Evolutionary conservation across 2,113 vertebrate genomes (phyloP).

Genomic region (Corythornis vintsioides): DNA sequence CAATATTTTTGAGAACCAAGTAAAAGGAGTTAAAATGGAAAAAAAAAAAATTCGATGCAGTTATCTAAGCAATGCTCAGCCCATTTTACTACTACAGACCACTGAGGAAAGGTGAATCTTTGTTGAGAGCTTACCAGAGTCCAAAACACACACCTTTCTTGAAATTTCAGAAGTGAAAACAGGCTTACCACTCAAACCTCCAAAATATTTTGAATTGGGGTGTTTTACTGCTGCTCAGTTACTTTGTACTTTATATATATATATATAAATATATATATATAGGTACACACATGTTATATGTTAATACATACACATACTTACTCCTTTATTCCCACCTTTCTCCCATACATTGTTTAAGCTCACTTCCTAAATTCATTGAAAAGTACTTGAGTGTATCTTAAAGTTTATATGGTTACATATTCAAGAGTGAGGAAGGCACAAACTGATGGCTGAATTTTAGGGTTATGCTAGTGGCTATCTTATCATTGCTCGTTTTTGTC

Average conservation of each 20-base stretch:
- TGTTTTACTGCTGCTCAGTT: background rate
- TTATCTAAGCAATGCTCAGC: background rate
- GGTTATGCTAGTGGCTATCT: background rate
- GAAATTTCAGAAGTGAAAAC: background rate
- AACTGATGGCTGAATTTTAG: background rate
- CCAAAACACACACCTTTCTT: background rate
- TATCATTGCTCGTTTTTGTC: background rate
- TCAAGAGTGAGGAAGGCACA: background rate
- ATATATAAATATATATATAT: background rate
- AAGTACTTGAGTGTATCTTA: background rate
- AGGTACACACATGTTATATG: rapidly evolving
- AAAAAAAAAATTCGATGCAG: background rate
- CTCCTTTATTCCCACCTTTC: background rate
- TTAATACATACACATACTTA: background rate
- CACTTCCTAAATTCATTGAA: background rate
- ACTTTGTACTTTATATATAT: background rate
- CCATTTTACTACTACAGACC: background rate
- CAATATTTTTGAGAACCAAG: background rate
- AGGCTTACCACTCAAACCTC: background rate
- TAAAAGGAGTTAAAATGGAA: background rate
- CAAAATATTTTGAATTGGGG: background rate
- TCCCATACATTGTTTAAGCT: background rate
- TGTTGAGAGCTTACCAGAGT: background rate
- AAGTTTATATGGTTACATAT: background rate
- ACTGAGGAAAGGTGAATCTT: background rate